These are phyloP conservation scores for Platypus cylindrus DNA, from an alignment of 2,888 invertebrate genomes.

Conservation along the genomic window DNA sequence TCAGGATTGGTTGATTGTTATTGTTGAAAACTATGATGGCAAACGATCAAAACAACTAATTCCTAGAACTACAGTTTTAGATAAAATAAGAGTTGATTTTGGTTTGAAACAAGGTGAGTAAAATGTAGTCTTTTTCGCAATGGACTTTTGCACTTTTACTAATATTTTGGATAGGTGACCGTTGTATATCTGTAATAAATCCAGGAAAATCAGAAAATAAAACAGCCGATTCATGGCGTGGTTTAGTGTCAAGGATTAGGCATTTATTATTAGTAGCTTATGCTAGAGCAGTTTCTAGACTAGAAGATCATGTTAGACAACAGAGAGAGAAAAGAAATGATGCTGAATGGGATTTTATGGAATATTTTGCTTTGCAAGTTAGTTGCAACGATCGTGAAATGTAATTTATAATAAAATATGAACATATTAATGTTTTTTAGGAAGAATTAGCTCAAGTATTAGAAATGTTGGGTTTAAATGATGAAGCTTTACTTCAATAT, in stretches of 20 bases:
- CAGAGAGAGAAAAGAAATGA: slow-evolving; percentile 85
- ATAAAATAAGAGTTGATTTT: slow-evolving; percentile 90
- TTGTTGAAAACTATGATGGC: slow-evolving; percentile 85
- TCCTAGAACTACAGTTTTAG: slow-evolving; percentile 83
- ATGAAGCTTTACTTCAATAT: slow-evolving; percentile 91
- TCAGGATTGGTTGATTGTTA: slow-evolving; percentile 85
- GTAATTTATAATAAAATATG: neutral
- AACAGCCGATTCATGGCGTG: slow-evolving; percentile 82
- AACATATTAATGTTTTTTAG: slow-evolving; percentile 43
- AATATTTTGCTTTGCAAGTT: slow-evolving; percentile 86
- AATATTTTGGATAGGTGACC: slow-evolving; percentile 37
- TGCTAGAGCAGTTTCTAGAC: slow-evolving; percentile 69
- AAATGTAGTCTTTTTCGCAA: slow-evolving; percentile 1
- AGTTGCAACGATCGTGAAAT: slow-evolving; percentile 9
- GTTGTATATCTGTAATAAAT: slow-evolving; percentile 83
- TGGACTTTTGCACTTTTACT: neutral
- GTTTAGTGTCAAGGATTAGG: slow-evolving; percentile 69
- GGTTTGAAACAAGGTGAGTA: slow-evolving; percentile 63
- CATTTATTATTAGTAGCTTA: slow-evolving; percentile 76
- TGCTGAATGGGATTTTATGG: slow-evolving; percentile 85
- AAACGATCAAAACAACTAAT: slow-evolving; percentile 84
- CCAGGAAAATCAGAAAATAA: slow-evolving; percentile 81
- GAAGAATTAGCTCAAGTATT: slow-evolving; percentile 91
- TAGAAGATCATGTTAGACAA: slow-evolving; percentile 82
- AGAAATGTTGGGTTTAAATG: slow-evolving; percentile 85